A percentile compares a stretch with the other conserved stretches of the same genome.
Evolutionary conservation across 2,113 vertebrate genomes (phyloP).

Genomic region (Sminthopsis crassicaudata): DNA sequence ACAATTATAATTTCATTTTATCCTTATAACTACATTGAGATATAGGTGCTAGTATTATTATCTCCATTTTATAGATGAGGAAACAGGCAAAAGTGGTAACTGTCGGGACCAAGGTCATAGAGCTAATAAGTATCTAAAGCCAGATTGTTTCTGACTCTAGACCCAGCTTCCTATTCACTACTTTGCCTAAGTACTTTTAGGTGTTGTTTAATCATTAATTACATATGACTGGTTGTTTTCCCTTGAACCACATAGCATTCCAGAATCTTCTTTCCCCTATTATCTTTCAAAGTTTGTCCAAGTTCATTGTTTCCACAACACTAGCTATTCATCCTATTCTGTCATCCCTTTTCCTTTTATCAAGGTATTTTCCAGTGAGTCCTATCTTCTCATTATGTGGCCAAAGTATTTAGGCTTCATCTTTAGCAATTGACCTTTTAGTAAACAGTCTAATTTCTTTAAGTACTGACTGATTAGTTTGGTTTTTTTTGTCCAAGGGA

Average conservation of each 20-base stretch:
- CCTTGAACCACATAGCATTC: too few relatives aligned
- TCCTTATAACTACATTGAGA: not conserved
- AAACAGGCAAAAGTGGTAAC: not conserved
- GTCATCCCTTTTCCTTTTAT: not conserved
- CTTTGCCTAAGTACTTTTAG: too few relatives aligned
- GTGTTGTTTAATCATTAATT: too few relatives aligned
- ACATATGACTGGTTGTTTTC: too few relatives aligned
- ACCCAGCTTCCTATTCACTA: not conserved
- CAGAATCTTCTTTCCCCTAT: too few relatives aligned
- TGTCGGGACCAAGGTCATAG: not conserved
- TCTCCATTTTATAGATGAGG: not conserved
- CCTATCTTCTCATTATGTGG: not conserved
- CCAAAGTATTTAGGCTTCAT: not conserved
- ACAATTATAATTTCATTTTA: not conserved
- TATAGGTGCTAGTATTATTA: not conserved
- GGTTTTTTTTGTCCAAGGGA: not conserved
- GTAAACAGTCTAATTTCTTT: not conserved
- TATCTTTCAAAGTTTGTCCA: too few relatives aligned
- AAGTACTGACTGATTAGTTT: not conserved
- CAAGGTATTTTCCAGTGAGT: not conserved
- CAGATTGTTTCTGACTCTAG: not conserved
- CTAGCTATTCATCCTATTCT: not conserved
- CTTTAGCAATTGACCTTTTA: too few relatives aligned
- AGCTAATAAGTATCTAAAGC: not conserved
- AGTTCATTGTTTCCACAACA: too few relatives aligned